A percentile compares a stretch with the other conserved stretches of the same genome.
Evolutionary conservation across 2,888 invertebrate species (phyloP).

Genomic region (Noctua janthina): DNA sequence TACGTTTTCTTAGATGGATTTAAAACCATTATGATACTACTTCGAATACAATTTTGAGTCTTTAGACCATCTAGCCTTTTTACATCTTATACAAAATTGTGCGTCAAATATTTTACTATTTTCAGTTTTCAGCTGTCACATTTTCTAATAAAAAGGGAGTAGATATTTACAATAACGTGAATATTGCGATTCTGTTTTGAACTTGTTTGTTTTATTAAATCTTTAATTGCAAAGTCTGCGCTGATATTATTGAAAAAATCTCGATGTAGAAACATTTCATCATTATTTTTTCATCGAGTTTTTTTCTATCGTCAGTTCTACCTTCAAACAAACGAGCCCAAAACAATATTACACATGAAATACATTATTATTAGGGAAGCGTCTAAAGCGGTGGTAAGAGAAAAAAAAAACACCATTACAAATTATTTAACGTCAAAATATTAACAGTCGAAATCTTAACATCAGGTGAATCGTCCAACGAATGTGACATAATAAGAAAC

Average conservation of each 20-base stretch:
- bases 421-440: slow-evolving; percentile 77
- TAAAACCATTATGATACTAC: slow-evolving; percentile 8
- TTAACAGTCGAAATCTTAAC: slow-evolving; percentile 69
- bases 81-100: slow-evolving; percentile 70
- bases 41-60: slow-evolving; percentile 20
- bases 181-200: slow-evolving; percentile 58
- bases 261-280: neutral
- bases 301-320: neutral
- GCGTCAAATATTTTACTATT: slow-evolving; percentile 83
- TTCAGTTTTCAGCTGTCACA: slow-evolving; percentile 76
- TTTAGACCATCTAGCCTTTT: slow-evolving; percentile 53
- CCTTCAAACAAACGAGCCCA: slow-evolving; percentile 56
- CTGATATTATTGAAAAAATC: neutral
- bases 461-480: slow-evolving; percentile 38
- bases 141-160: slow-evolving; percentile 70
- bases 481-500: slow-evolving; percentile 32
- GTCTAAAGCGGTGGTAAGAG: slow-evolving; percentile 77
- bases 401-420: slow-evolving; percentile 73
- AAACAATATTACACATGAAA: slow-evolving; percentile 61
- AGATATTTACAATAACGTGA: slow-evolving; percentile 70
- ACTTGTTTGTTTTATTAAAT: slow-evolving; percentile 47
- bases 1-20: slow-evolving; percentile 37
- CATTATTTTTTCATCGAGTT: neutral
- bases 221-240: neutral
- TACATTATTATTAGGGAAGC: slow-evolving; percentile 76